Percentiles rank a stretch among this genome's conserved stretches.
Evolutionary conservation across 2,888 invertebrate genomes (phyloP).

Genomic region (Omphaloscelis lunosa): DNA sequence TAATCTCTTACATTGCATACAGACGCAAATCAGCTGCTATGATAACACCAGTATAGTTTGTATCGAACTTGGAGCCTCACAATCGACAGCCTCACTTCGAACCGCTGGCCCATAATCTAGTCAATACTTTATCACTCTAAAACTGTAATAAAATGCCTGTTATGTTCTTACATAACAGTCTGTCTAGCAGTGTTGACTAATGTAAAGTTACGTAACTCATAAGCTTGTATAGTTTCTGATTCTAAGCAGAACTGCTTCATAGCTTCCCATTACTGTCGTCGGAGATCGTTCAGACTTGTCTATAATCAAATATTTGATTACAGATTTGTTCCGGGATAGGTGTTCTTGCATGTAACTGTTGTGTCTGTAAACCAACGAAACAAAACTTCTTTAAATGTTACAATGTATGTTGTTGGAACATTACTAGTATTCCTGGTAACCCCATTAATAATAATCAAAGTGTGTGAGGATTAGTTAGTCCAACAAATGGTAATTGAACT

Average conservation of each 20-base stretch:
- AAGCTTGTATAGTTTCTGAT: constrained; percentile 38
- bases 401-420: too few relatives aligned
- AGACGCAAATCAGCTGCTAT: not conserved
- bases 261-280: constrained; percentile 22
- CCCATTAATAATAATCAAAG: too few relatives aligned
- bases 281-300: not conserved
- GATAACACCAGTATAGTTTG: not conserved
- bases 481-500: too few relatives aligned
- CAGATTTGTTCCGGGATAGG: not conserved
- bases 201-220: constrained; percentile 30
- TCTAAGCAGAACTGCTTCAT: constrained; percentile 3
- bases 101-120: not conserved
- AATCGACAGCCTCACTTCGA: too few relatives aligned
- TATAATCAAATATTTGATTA: constrained; percentile 22
- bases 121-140: constrained; percentile 16
- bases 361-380: too few relatives aligned
- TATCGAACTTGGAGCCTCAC: not conserved
- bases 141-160: constrained; percentile 35
- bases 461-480: too few relatives aligned
- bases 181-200: constrained; percentile 36
- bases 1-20: not conserved
- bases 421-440: too few relatives aligned
- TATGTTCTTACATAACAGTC: constrained; percentile 30
- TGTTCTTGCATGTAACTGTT: not conserved
- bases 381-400: too few relatives aligned